A percentile compares a stretch with the other conserved stretches of the same genome.
Evolutionary conservation across 2,113 vertebrate species (phyloP).

Genomic region (Zapus hudsonius): DNA sequence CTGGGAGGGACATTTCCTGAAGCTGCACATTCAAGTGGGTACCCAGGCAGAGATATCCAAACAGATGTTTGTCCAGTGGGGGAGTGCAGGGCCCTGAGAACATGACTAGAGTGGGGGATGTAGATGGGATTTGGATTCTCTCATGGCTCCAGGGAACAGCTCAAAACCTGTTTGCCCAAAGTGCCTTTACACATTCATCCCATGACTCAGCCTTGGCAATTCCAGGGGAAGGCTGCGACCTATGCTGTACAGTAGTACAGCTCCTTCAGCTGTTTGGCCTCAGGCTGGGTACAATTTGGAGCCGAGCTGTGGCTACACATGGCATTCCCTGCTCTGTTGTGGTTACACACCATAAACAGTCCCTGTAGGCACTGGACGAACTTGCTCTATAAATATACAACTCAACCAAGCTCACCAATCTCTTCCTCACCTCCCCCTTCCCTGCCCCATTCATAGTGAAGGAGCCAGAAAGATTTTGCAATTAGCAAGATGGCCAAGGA

Average conservation of each 20-base stretch:
- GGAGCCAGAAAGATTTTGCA: slow-evolving; percentile 62
- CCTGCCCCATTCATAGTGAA: slow-evolving; percentile 53
- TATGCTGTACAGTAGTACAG: slow-evolving; percentile 44
- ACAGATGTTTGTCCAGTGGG: neutral
- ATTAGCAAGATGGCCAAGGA: slow-evolving; percentile 50
- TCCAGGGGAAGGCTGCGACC: slow-evolving; percentile 39
- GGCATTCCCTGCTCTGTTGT: slow-evolving; percentile 72
- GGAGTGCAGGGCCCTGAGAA: neutral
- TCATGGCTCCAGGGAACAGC: neutral
- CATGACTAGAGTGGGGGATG: no score
- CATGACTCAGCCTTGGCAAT: neutral
- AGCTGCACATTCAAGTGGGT: neutral
- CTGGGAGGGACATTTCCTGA: neutral
- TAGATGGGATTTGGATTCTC: neutral
- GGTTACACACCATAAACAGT: slow-evolving; percentile 76
- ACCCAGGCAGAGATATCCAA: neutral
- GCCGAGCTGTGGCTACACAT: slow-evolving; percentile 49
- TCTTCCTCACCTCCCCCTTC: neutral
- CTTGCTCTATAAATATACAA: slow-evolving; percentile 62
- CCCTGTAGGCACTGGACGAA: neutral
- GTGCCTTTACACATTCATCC: neutral
- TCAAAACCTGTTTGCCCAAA: slow-evolving; percentile 10
- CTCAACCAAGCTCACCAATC: slow-evolving; percentile 10
- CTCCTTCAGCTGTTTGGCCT: slow-evolving; percentile 58
- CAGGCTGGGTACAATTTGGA: slow-evolving; percentile 66